Conservation (phyloP, 2,797 vertebrate genomes). For the Hydrolagus colliei region DNA sequence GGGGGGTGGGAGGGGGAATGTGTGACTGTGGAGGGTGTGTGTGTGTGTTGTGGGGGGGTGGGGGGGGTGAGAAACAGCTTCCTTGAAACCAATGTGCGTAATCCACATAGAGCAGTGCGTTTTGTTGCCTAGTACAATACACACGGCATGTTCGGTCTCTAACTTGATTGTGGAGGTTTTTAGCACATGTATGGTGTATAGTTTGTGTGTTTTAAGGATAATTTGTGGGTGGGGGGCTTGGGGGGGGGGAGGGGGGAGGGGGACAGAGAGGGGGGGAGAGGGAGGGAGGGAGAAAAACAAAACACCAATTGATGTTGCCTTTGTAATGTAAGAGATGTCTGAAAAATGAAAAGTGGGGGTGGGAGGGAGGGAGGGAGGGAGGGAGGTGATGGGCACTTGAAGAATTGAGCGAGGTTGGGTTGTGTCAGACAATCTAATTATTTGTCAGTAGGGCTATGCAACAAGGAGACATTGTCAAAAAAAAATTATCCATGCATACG, state of each 20-base stretch:
- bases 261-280: slow-evolving; percentile 19
- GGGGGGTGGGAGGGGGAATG: too few species aligned
- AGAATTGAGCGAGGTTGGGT: neutral
- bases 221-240: too few species aligned
- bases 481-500: slow-evolving; percentile 52
- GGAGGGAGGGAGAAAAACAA: too few species aligned
- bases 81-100: slow-evolving; percentile 39
- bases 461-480: slow-evolving; percentile 63
- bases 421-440: neutral
- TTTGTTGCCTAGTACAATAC: slow-evolving; percentile 38
- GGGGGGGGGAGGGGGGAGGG: too few species aligned
- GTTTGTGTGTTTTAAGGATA: slow-evolving; percentile 40
- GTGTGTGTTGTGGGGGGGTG: too few species aligned
- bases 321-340: slow-evolving; percentile 9
- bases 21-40: too few species aligned
- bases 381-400: neutral
- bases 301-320: neutral
- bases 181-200: slow-evolving; percentile 35
- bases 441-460: slow-evolving; percentile 74
- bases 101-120: slow-evolving; percentile 38
- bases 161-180: slow-evolving; percentile 41
- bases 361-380: too few species aligned
- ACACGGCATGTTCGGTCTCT: slow-evolving; percentile 48
- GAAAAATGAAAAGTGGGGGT: neutral
- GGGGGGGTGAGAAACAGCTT: slow-evolving; percentile 38